Conservation (phyloP, 2,888 invertebrate genomes). For the Acleris emargana region DNA sequence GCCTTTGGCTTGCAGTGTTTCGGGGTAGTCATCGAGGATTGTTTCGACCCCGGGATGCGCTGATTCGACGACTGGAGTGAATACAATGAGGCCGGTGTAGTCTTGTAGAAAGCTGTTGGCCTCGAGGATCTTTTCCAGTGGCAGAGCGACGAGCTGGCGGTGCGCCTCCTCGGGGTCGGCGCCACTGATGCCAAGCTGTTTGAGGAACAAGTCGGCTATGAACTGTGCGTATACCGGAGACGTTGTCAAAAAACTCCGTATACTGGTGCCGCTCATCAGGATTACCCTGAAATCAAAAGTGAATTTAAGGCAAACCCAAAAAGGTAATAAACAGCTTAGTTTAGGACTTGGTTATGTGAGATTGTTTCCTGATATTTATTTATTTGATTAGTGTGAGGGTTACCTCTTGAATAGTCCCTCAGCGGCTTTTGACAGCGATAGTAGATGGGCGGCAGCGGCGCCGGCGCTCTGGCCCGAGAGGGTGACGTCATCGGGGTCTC, state of each 20-base stretch:
- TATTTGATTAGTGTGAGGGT: not conserved
- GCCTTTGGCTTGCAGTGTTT: slow-evolving; percentile 56
- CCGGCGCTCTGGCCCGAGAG: slow-evolving; percentile 76
- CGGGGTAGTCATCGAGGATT: slow-evolving; percentile 67
- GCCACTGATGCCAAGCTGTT: slow-evolving; percentile 70
- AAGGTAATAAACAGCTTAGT: not conserved
- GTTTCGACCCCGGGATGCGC: slow-evolving; percentile 57
- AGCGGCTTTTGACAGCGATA: slow-evolving; percentile 62
- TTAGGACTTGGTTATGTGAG: no score
- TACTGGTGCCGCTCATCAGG: slow-evolving; percentile 66
- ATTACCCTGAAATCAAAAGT: slow-evolving; percentile 58
- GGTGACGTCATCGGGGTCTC: slow-evolving; percentile 68
- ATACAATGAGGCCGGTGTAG: slow-evolving; percentile 56
- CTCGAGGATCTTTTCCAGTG: slow-evolving; percentile 57
- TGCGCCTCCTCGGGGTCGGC: slow-evolving; percentile 60
- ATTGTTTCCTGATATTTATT: no score
- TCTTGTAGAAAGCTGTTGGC: slow-evolving; percentile 59
- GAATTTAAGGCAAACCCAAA: not conserved
- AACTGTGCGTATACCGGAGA: slow-evolving; percentile 59
- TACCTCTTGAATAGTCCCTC: slow-evolving; percentile 67
- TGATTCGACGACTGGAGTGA: slow-evolving; percentile 67
- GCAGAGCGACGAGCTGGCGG: slow-evolving; percentile 54
- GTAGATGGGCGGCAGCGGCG: slow-evolving; percentile 59
- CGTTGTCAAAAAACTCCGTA: slow-evolving; percentile 56
- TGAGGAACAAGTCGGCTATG: slow-evolving; percentile 54